phyloP scores from a whole-genome alignment of 2,113 vertebrate species.

The Macrotus californicus region DNA sequence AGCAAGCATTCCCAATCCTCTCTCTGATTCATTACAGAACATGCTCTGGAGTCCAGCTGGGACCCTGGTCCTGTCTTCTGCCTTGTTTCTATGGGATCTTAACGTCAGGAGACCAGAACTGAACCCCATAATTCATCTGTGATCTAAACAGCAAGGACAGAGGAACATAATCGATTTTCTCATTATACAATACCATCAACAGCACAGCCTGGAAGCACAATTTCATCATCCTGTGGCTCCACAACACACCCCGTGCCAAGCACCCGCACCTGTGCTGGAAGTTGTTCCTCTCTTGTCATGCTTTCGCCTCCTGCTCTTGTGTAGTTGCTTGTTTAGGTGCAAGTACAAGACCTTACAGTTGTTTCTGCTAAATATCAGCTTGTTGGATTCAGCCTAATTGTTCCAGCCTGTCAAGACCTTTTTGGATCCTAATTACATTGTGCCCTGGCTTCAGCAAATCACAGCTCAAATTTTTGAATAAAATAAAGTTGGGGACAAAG shows the following conservation, averaged over 20 bases:
- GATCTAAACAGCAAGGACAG: neutral
- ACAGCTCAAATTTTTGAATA: neutral
- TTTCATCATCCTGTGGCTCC: neutral
- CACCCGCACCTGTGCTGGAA: neutral
- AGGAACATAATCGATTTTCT: neutral
- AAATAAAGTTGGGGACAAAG: neutral
- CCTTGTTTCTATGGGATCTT: neutral
- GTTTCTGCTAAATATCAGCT: constrained; percentile 1
- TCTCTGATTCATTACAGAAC: neutral
- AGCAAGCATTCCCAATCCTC: neutral
- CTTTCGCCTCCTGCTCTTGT: neutral
- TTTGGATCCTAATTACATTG: constrained; percentile 20
- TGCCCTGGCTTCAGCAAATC: neutral
- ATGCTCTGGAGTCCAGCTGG: neutral
- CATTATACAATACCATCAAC: neutral
- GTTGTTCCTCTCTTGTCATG: neutral
- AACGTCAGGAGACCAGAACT: neutral
- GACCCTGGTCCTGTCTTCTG: neutral
- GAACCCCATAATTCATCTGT: neutral
- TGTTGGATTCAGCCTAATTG: constrained; percentile 13
- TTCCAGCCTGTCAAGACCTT: neutral
- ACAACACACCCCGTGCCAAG: no score
- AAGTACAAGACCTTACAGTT: neutral
- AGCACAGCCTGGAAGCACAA: neutral
- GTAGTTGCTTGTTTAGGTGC: no score